Evolutionary conservation across 2,888 invertebrate species (phyloP).

Genomic region (Sceliomorpha sp.): DNA sequence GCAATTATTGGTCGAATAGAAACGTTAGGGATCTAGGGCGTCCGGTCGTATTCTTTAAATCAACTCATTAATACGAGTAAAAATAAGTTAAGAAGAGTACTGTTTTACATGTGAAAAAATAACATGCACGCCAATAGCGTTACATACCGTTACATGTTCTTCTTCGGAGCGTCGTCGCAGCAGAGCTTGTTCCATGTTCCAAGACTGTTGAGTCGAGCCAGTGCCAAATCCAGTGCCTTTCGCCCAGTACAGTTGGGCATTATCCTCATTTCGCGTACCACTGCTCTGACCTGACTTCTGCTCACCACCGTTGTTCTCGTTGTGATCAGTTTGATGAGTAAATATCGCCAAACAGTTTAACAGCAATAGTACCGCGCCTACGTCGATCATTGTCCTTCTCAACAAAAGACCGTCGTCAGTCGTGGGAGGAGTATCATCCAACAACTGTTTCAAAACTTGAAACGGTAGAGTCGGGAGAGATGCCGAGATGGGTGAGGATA

Average conservation of each 20-base stretch:
- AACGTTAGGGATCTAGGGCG: too few relatives aligned
- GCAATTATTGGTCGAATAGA: too few relatives aligned
- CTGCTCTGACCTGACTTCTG: conserved; percentile 71
- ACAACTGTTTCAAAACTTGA: conserved; percentile 87
- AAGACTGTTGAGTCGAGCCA: conserved; percentile 96
- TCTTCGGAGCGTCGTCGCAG: conserved; percentile 94
- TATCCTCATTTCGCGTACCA: conserved; percentile 82
- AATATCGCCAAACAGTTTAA: conserved; percentile 94
- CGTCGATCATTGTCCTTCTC: conserved; percentile 89
- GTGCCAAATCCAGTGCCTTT: conserved; percentile 98
- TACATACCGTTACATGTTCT: conserved; percentile 90
- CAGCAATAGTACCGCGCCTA: conserved; percentile 92
- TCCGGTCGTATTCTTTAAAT: too few relatives aligned
- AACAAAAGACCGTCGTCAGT: conserved; percentile 89
- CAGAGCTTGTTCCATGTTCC: conserved; percentile 98
- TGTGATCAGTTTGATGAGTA: conserved; percentile 85
- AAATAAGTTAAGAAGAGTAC: not conserved
- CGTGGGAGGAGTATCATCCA: conserved; percentile 88
- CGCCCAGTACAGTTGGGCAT: conserved; percentile 93
- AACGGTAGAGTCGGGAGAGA: conserved; percentile 89
- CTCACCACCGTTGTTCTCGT: conserved; percentile 81
- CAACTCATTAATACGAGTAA: not conserved
- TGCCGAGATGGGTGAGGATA: conserved; percentile 86
- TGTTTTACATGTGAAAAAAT: too few relatives aligned
- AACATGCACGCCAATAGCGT: too few relatives aligned